phyloP scores from a whole-genome alignment of 2,797 vertebrate genomes.

The Borostomias antarcticus region DNA sequence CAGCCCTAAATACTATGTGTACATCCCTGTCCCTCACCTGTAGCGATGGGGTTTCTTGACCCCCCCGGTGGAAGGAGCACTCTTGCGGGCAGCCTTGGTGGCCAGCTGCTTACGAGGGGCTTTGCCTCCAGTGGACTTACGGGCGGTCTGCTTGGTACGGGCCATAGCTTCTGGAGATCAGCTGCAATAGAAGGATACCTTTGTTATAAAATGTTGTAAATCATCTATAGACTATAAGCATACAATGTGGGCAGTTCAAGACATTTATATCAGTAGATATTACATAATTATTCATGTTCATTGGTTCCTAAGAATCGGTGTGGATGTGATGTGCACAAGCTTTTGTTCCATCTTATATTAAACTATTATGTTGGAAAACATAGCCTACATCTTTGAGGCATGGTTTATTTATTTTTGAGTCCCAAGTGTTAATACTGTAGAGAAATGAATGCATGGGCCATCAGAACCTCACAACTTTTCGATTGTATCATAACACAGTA shows the following conservation, averaged over 20 bases:
- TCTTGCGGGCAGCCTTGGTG: slow-evolving; percentile 83
- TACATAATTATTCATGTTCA: too few relatives aligned
- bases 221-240: neutral
- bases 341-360: neutral
- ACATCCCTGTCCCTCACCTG: slow-evolving; percentile 69
- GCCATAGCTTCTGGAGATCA: slow-evolving; percentile 72
- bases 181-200: too few relatives aligned
- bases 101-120: slow-evolving; percentile 83
- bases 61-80: slow-evolving; percentile 82
- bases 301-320: too few relatives aligned
- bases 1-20: too few relatives aligned
- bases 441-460: neutral
- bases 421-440: neutral
- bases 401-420: neutral
- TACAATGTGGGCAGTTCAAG: too few relatives aligned
- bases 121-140: slow-evolving; percentile 85
- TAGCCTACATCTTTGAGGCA: too few relatives aligned
- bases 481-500: neutral
- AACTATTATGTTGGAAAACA: neutral
- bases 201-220: too few relatives aligned
- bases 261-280: too few relatives aligned
- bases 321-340: too few relatives aligned
- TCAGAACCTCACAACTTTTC: neutral
- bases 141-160: slow-evolving; percentile 82
- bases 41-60: slow-evolving; percentile 88